Evolutionary conservation across 2,888 invertebrate species (phyloP), one percentile per base, ranked within the genome.

Genomic region (Blomia tropicalis): DNA sequence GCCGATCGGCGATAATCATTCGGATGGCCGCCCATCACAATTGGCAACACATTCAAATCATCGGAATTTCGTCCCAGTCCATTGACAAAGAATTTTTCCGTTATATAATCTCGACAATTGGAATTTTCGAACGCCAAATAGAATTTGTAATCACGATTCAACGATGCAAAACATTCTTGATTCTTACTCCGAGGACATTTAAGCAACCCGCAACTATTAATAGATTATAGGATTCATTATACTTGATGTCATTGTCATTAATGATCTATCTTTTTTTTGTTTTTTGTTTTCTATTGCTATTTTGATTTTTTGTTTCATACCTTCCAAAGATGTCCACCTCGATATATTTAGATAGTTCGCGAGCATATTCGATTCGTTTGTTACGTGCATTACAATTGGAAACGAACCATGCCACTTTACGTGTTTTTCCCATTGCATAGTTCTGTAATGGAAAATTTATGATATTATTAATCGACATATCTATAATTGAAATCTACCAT

Each of bases 51-150:
- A 74, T 88, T 85, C 70, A 85, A 82, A 63, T 82, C 80, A 11
- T 31, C 5, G 11, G 56, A 36, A 47, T 62, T 62, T 5, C 36
- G 56, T 22, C 54, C 41, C 29, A 65, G 44, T 25, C 91, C 92
- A 72, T 93, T 93, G 60, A 92, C 88, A 75, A 89, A 95, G 76
- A 93, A 90, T 74, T 95, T 95, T 74, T 95, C 95, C 0, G 93
- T 92, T 68, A 93, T 86, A 72, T 95, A 95, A 75, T 93, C 92
- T 63, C 83, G 81, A 75, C 95, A 95, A 72, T 93, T 93, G 31
- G 92, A 92, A 75, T 95, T 95, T 74, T 95, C 95, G 72, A 95
- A 95, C 0, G 93, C 88, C 69, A 95, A 79, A 73, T 95, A 95
- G 77, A 93, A 95, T 75, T 93, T 93, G 77, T 95, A 95, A 68